Conservation (phyloP, 2,888 invertebrate species). For the Apocheima hispidaria region DNA sequence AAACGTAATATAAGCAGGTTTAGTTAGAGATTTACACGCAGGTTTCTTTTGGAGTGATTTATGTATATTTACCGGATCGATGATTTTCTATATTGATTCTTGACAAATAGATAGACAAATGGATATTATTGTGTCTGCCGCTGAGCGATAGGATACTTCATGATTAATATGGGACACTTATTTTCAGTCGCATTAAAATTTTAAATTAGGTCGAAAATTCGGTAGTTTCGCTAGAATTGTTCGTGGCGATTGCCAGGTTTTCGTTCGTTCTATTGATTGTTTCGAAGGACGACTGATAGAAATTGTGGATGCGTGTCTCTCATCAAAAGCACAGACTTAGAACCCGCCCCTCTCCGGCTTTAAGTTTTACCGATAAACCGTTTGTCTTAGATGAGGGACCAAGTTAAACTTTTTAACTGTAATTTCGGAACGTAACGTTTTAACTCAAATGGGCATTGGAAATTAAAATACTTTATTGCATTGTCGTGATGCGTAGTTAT, state of each 20-base stretch:
- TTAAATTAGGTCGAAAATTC: conserved; percentile 18
- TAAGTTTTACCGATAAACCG: conserved; percentile 6
- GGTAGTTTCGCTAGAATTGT: conserved; percentile 32
- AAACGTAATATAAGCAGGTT: conserved; percentile 77
- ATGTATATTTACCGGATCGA: conserved; percentile 66
- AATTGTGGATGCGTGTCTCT: conserved; percentile 42
- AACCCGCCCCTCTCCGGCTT: neutral
- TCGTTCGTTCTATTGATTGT: conserved; percentile 4
- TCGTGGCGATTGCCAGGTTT: conserved; percentile 28
- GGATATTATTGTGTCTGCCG: conserved; percentile 53
- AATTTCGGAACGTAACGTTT: neutral
- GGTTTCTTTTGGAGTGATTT: conserved; percentile 79
- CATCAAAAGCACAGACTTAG: conserved; percentile 33
- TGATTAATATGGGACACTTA: conserved; percentile 41
- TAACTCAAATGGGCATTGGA: conserved; percentile 22
- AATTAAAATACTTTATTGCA: conserved; percentile 15
- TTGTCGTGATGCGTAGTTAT: conserved; percentile 45
- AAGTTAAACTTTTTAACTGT: conserved; percentile 18
- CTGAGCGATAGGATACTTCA: conserved; percentile 52
- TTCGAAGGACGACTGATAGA: conserved; percentile 17
- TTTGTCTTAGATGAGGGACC: conserved; percentile 45
- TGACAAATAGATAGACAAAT: conserved; percentile 47
- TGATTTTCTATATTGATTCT: conserved; percentile 77
- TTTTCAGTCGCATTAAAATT: conserved; percentile 52
- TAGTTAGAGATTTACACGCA: conserved; percentile 77